Percentiles rank a stretch among this genome's conserved stretches.
These are phyloP conservation scores for Drosophila kohkoa DNA, from an alignment of 1,140 invertebrate species.

Conservation along the genomic window DNA sequence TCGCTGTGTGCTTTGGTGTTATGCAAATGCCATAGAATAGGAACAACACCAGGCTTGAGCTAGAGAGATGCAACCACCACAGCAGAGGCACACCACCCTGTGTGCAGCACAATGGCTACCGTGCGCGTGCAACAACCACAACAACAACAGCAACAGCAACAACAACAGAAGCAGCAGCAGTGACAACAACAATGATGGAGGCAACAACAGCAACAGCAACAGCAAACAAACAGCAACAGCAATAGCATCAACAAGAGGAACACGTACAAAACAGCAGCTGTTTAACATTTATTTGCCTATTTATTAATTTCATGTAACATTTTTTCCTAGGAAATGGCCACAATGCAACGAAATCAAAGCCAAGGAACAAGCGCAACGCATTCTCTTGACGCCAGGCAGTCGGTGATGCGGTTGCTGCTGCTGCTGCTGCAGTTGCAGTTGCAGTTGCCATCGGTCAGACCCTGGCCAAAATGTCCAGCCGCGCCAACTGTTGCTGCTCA, in stretches of 20 bases:
- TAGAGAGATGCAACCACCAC: not conserved
- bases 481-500: slow-evolving; percentile 57
- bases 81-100: slow-evolving; percentile 62
- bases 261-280: slow-evolving; percentile 81
- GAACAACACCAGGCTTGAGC: slow-evolving; percentile 57
- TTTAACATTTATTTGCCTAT: slow-evolving; percentile 84
- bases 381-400: slow-evolving; percentile 83
- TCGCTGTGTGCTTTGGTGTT: slow-evolving; percentile 59
- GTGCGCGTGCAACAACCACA: slow-evolving; percentile 73
- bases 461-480: slow-evolving; percentile 69
- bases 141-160: slow-evolving; percentile 32
- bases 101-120: slow-evolving; percentile 80
- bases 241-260: slow-evolving; percentile 46
- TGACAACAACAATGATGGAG: slow-evolving; percentile 10
- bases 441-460: slow-evolving; percentile 48
- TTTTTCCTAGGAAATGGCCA: slow-evolving; percentile 81
- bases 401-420: slow-evolving; percentile 42
- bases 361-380: slow-evolving; percentile 80
- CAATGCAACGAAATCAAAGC: slow-evolving; percentile 80
- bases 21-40: slow-evolving; percentile 70
- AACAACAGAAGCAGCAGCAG: slow-evolving; percentile 25
- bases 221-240: slow-evolving; percentile 32
- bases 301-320: slow-evolving; percentile 84
- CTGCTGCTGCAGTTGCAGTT: slow-evolving; percentile 18
- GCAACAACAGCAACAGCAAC: slow-evolving; percentile 11